Percentiles rank a stretch among this genome's conserved stretches.
phyloP scores from a whole-genome alignment of 2,797 vertebrate species.

The Astyanax mexicanus region DNA sequence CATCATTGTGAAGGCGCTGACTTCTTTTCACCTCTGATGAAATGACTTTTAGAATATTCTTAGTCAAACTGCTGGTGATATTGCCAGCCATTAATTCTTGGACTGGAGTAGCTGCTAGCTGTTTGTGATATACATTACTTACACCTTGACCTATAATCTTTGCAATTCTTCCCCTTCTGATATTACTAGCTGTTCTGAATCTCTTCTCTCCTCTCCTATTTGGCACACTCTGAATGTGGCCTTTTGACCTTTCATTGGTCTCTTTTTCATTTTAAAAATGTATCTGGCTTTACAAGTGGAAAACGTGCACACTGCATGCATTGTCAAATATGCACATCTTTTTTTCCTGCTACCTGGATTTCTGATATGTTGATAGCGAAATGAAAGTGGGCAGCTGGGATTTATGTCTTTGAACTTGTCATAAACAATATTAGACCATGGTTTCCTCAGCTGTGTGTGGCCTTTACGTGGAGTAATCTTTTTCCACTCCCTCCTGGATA shows the following conservation, averaged over 20 bases:
- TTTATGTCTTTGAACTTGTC: not conserved
- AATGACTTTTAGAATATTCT: conserved; percentile 39
- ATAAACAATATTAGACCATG: not conserved
- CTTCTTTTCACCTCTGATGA: conserved; percentile 20
- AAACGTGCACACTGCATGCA: not conserved
- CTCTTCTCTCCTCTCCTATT: not conserved
- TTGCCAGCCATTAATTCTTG: not conserved
- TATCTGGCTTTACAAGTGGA: not conserved
- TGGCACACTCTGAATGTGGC: not conserved
- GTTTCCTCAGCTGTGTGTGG: not conserved
- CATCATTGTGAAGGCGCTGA: conserved; percentile 11
- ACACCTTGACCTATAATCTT: not conserved
- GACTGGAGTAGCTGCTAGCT: not conserved
- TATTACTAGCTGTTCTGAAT: not conserved
- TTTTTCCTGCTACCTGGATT: not conserved
- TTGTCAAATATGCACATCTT: not conserved
- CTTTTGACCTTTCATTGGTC: not conserved
- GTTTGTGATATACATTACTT: not conserved
- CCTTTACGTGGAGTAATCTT: no score
- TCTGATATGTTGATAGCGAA: not conserved
- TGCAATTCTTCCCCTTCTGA: not conserved
- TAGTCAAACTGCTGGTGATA: conserved; percentile 4
- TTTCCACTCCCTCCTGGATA: not conserved
- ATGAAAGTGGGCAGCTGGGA: not conserved
- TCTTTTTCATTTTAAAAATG: not conserved